Percentiles rank a stretch among this genome's conserved stretches.
Evolutionary conservation across 2,113 vertebrate genomes (phyloP).

Genomic region (Oryzias javanicus): DNA sequence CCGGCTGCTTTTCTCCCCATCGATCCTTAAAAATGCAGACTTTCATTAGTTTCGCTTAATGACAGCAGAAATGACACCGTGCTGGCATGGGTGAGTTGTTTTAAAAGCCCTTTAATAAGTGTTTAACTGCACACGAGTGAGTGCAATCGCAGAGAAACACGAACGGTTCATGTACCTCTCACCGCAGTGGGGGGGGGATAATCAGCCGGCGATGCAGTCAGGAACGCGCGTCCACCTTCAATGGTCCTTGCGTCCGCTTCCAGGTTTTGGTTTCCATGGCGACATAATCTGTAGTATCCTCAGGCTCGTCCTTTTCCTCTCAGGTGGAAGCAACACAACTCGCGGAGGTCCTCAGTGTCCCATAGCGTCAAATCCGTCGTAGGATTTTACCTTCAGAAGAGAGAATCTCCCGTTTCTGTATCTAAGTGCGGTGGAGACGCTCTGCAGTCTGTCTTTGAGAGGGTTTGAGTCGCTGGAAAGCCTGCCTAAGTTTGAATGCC

Average conservation of each 20-base stretch:
- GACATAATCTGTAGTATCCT: conserved; percentile 71
- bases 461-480: conserved; percentile 57
- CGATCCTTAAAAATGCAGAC: not conserved
- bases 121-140: not conserved
- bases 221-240: conserved; percentile 57
- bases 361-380: conserved; percentile 26
- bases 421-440: conserved; percentile 42
- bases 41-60: too few species aligned
- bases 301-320: conserved; percentile 42
- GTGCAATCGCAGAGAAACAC: not conserved
- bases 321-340: conserved; percentile 15
- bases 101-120: not conserved
- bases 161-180: conserved; percentile 56
- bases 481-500: conserved; percentile 69
- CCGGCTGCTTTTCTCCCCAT: conserved; percentile 1
- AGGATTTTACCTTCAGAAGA: conserved; percentile 14
- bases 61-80: too few species aligned
- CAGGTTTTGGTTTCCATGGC: conserved; percentile 77
- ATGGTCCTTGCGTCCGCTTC: conserved; percentile 64
- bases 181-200: conserved; percentile 27
- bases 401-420: conserved; percentile 25
- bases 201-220: conserved; percentile 57
- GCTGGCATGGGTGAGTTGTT: not conserved
- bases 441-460: conserved; percentile 58
- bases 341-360: conserved; percentile 26